Base-by-base conservation (phyloP, 2,888 invertebrate species). In the Pandemis corylana region DNA sequence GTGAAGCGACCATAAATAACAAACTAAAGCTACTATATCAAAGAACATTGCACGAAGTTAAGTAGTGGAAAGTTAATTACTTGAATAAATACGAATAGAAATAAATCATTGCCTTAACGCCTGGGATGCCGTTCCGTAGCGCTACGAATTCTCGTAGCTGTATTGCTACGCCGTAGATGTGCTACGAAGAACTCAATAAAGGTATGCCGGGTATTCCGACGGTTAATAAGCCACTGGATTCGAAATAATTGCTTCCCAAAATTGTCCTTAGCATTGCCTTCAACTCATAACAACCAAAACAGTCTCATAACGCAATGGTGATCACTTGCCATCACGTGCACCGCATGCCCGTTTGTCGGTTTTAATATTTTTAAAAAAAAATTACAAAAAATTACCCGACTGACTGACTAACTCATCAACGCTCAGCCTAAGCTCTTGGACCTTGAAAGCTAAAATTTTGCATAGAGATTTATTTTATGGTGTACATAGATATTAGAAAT, bases 121-220 rank as follows among this genome's bases (percentile, higher is more conserved):
- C 15, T 7, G 1, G 15, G 9, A 15, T 56, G 15, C 53, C 15
- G 15, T 3, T 56, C 15, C 20, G 15, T 56, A 68, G 68, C 68
- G 13, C 42, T 13, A 53, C 68, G 56, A 56, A 42, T 68, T 68
- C 15, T 44, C 67, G 67, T 56, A 15, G 13, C 56, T 12, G 15
- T 9, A 2, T 2, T 56, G 20, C 53, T 15, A 51, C 51, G 53
- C 15, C 53, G 53, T 56, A 56, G 53, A 56, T 15, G 15, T 56
- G 7, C 53, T 20, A 56, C 53, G 15, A 56, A 56, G 12, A 56
- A n/a, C 13, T 1, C 51, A 51, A 13, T 13, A 51, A n/a, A 20
- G 15, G 15, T 56, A 56, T 20, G 15, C 7, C 15, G 53, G 15
- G 7, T 56, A 56, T 56, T 56, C 15, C 7, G 9, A n/a, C 5